Evolutionary conservation across 2,113 vertebrate genomes (phyloP).

Genomic region (Ageneiosus marmoratus): DNA sequence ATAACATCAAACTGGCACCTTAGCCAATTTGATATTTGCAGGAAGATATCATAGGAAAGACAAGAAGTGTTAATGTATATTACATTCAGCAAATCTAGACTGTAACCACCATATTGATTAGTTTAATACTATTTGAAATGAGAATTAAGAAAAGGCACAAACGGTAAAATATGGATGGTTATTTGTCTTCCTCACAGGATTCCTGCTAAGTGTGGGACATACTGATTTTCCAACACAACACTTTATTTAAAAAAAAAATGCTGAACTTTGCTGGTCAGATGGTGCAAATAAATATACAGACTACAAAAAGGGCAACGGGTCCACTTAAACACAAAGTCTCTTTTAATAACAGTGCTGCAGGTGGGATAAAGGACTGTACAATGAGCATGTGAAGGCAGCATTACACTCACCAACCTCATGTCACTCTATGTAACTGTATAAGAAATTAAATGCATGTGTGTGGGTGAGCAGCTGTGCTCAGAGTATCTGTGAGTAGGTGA

Average conservation of each 20-base stretch:
- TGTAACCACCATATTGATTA: background rate
- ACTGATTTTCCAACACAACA: background rate
- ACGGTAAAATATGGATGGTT: background rate
- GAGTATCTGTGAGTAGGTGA: conserved; percentile 43
- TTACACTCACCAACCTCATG: background rate
- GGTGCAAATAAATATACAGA: no score
- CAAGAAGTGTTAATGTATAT: background rate
- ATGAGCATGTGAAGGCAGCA: background rate
- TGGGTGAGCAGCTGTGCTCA: background rate
- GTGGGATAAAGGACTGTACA: background rate
- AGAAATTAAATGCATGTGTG: background rate
- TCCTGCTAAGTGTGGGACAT: background rate
- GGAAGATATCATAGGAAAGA: background rate
- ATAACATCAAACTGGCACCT: background rate
- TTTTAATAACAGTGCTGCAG: background rate
- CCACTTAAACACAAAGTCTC: background rate
- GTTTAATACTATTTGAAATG: background rate
- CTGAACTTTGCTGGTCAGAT: background rate
- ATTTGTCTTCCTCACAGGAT: background rate
- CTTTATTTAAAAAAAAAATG: background rate
- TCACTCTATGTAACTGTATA: background rate
- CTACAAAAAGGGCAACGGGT: background rate
- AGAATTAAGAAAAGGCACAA: background rate
- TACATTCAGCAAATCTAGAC: background rate
- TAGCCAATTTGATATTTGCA: background rate